Evolutionary conservation across 2,888 invertebrate genomes (phyloP), one percentile per base, ranked within the genome.

Genomic region (Pristionchus fissidentatus): DNA sequence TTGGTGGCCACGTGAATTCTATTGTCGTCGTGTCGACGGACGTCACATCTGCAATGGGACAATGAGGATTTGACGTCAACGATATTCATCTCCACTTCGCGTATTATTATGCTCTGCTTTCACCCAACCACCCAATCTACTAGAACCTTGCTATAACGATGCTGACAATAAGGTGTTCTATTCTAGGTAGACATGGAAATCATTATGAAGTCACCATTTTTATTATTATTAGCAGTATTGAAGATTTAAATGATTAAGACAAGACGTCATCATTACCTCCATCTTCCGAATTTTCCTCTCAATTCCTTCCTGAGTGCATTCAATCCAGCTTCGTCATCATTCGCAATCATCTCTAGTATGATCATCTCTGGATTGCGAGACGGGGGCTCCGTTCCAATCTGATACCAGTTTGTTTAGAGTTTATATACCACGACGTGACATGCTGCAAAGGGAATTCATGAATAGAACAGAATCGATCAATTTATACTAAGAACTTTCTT

Each of bases 291-390:
- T 41, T 82, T 66, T n/a, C 70, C 66, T 3, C 82, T 32, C 26
- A 82, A 55, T 22, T 82, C 82, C 66, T 70, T 66, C n/a, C 82
- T 46, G 29, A 82, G 66, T 15, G 82, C 66, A 38, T 55, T 57
- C 38, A 82, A n/a, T 5, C 70, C 82, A 3, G 52, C 70, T 29
- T 66, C 70, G 41, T 82, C 82, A 35, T 82, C 82, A 8, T 55
- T 38, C 0, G 82, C 82, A 41, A 82, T 82, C 82, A 82, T 82
- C 70, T 82, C 82, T 15, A 82, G 52, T 7, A 82, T 70, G n/a
- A 82, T 82, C 35, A n/a, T 57, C 35, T 82, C 82, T 13, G 82
- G 82, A 70, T 82, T 82, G 29, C 82, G 82, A 35, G 82, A 82
- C 22, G 82, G 82, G 0, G 82, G 82, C 38, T 82, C 82, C 1